A percentile compares a stretch with the other conserved stretches of the same genome.
Evolutionary conservation across 2,797 vertebrate genomes (phyloP).

Genomic region (Leptatherina wallacei): DNA sequence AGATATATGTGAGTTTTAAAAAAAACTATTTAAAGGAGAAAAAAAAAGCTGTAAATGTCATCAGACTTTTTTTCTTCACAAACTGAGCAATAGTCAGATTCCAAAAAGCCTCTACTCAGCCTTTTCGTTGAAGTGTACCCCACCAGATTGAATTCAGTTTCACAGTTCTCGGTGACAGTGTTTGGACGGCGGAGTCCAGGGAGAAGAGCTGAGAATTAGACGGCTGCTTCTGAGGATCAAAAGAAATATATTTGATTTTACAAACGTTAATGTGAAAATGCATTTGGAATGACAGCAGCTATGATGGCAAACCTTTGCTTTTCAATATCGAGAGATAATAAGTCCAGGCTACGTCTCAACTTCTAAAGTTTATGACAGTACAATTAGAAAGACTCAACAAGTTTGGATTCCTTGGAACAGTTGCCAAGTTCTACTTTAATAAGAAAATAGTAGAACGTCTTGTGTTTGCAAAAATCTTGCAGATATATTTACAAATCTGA

Average conservation of each 20-base stretch:
- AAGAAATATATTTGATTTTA: too few relatives aligned
- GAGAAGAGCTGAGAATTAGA: not conserved
- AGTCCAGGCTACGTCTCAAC: not conserved
- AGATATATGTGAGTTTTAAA: conserved; percentile 15
- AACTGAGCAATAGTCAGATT: not conserved
- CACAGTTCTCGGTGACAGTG: not conserved
- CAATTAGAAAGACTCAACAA: not conserved
- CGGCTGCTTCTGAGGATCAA: not conserved
- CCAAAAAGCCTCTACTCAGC: not conserved
- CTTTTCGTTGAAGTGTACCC: not conserved
- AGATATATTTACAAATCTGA: conserved; percentile 5
- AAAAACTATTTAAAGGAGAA: not conserved
- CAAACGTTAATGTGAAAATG: not conserved
- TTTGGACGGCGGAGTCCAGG: not conserved
- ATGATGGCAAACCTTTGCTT: conserved; percentile 2
- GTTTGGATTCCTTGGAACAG: not conserved
- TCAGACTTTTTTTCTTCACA: conserved; percentile 7
- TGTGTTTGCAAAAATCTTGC: not conserved
- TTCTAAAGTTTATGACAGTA: not conserved
- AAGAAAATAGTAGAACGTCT: not conserved
- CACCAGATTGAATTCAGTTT: not conserved
- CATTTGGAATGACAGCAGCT: not conserved
- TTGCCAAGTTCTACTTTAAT: not conserved
- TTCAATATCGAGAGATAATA: not conserved
- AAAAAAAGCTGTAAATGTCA: too few relatives aligned